Base-by-base conservation (phyloP, 2,113 vertebrate genomes). In the Seriola dumerili region DNA sequence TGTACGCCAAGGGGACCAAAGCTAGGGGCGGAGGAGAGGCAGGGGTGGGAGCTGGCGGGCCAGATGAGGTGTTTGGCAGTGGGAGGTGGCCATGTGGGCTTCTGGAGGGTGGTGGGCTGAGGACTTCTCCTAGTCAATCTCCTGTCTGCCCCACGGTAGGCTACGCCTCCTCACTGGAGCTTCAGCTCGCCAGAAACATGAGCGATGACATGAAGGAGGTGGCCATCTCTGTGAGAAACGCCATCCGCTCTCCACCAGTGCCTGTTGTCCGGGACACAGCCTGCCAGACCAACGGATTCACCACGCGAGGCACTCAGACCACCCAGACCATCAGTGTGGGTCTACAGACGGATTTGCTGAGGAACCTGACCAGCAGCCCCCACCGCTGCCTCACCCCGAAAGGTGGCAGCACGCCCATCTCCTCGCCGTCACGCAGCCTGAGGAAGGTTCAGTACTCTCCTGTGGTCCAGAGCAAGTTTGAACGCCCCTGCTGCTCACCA, bases 161-260 rank as follows among this genome's bases (percentile, higher is more conserved):
- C n/a, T 98, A 96, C 67, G 85, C 97, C 29, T 95, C 97, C 5
- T 95, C 98, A 0, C 86, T 98, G 90, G 96, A 95, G 91, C 92
- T 99, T 46, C 96, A 98, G 90, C 94, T 99, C 87, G 96, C 97
- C 64, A 96, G 96, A 86, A 99, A 99, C 92, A 89, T 99, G 96
- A 99, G 98, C 0, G 98, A 99, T 0, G 97, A 99, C 81, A 99
- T 99, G 98, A 99, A 99, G 93, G 98, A 99, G 90, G 98, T 98
- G 0, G 98, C 98, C 12, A 98, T 97, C 90, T 99, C 97, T 0
- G 96, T 97, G 42, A 95, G 97, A 55, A 97, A 96, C 0, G 94
- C 96, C 40, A 96, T 97, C 86, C 96, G 97, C 81, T 93, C 90
- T 0, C 91, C 84, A 0, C 90, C 72, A 0, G 92, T 91, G 59